phyloP scores from a whole-genome alignment of 2,797 vertebrate species.

The Champsocephalus gunnari region DNA sequence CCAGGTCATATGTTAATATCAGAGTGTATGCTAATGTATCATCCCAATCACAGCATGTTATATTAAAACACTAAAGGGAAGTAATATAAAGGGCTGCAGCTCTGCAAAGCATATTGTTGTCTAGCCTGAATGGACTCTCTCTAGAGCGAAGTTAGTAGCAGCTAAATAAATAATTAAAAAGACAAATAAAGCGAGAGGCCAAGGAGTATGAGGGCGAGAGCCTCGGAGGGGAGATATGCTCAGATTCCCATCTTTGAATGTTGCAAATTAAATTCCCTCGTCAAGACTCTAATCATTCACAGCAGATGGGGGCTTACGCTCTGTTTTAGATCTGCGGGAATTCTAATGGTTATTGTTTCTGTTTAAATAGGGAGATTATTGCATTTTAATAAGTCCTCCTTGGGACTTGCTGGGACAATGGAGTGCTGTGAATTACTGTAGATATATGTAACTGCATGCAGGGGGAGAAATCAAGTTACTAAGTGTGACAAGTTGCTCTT shows the following conservation, averaged over 20 bases:
- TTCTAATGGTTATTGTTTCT: conserved; percentile 99
- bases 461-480: conserved; percentile 98
- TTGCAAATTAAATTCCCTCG: conserved; percentile 99
- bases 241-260: conserved; percentile 98
- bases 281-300: conserved; percentile 99
- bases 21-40: conserved; percentile 6
- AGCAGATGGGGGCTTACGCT: conserved; percentile 98
- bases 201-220: conserved; percentile 92
- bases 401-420: conserved; percentile 98
- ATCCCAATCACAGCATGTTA: background rate
- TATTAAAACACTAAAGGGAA: conserved; percentile 21
- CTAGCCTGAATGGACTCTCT: conserved; percentile 55
- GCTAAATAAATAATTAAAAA: conserved; percentile 81
- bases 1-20: background rate
- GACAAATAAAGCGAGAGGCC: conserved; percentile 77
- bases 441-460: conserved; percentile 97
- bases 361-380: conserved; percentile 99
- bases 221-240: conserved; percentile 95
- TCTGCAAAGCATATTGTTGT: conserved; percentile 45
- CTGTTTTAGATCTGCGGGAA: conserved; percentile 99
- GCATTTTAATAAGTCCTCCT: conserved; percentile 99
- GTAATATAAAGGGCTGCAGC: conserved; percentile 19
- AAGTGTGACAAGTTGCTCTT: conserved; percentile 99
- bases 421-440: conserved; percentile 98
- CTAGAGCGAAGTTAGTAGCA: conserved; percentile 69